Base-by-base conservation (phyloP, 2,888 invertebrate genomes). In the Archips xylosteana region DNA sequence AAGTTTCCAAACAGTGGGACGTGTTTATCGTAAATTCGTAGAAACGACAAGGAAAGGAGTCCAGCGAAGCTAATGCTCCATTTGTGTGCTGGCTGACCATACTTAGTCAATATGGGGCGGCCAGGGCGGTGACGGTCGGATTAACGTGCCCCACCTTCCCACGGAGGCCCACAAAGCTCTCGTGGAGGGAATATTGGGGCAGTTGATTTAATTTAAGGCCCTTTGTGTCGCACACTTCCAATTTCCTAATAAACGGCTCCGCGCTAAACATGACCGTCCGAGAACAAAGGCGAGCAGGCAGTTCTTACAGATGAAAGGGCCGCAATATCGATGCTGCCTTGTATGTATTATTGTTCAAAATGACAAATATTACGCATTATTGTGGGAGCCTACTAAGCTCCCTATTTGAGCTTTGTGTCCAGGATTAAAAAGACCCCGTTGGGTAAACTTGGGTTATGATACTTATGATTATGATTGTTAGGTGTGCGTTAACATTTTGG, bases 191-290 rank as follows among this genome's bases (percentile, higher is more conserved):
- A 88, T 90, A 91, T 90, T 87, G 86, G 85, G 84, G 81, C 84
- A 85, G 85, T 88, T 89, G 91, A 91, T 92, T 92, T 90, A 91
- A 92, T 91, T 90, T 89, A 88, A 88, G 88, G 80, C 87, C 90
- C 89, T 91, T 91, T 92, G 89, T 89, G 88, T 84, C 86, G 86
- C 86, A 85, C 88, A 89, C 86, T 89, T 89, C 86, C 88, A 89
- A 91, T 89, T 88, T 87, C 85, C 86, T 87, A 89, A 91, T 89
- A 91, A 89, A 91, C 85, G 87, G 87, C 78, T 78, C 83, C 80
- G 80, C 83, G 79, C 87, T 87, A 87, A 87, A 86, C 82, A 85
- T 81, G 82, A 79, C 79, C 77, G 81, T 75, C 84, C 82, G 86
- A 89, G 90, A 90, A 89, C 89, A 89, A 90, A 86, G 84, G 83